Base-by-base conservation (phyloP, 1,140 invertebrate genomes). In the Metaphire vulgaris region DNA sequence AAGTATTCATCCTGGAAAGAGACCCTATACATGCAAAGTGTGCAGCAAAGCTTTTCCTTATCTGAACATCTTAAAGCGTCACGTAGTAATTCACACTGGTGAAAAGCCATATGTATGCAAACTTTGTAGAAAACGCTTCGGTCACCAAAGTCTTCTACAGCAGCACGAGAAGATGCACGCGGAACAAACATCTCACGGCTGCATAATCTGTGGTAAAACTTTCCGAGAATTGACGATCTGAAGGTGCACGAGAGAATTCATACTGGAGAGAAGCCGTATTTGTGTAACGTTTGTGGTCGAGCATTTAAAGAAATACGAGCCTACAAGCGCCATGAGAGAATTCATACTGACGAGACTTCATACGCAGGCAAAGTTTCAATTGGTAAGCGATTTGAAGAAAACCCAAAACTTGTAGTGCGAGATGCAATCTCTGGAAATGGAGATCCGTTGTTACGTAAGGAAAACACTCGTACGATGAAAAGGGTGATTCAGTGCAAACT, bases 101-200 rank as follows among this genome's bases (percentile, higher is more conserved):
- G n/a, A n/a, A n/a, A n/a, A n/a, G n/a, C n/a, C n/a, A n/a, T 65
- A 15, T 65, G 14, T 15, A 65, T 69, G 69, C 29, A 29, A 69
- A 15, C 14, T 69, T 69, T 69, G 69, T 29, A 69, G 29, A 15
- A 69, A 69, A 29, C 29, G 14, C 15, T 69, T 69, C 69, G 14
- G 15, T 15, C 14, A 15, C 29, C 14, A 16, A 29, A 15, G 16
- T 15, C 14, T 15, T 29, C 29, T 69, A 29, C 14, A 69, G 15
- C 14, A 14, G 14, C 69, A 69, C 29, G 29, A 21, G 14, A 69
- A 69, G 29, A 69, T 69, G 14, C 69, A 69, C 29, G 14, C 29
- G 14, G 69, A 28, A 69, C 14, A 15, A 29, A 69, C 14, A 69
- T 28, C 16, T 15, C 29, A 21, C 29, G 29, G 15, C 14, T 69